Evolutionary conservation across 2,113 vertebrate species (phyloP).

Genomic region (Propithecus coquereli): DNA sequence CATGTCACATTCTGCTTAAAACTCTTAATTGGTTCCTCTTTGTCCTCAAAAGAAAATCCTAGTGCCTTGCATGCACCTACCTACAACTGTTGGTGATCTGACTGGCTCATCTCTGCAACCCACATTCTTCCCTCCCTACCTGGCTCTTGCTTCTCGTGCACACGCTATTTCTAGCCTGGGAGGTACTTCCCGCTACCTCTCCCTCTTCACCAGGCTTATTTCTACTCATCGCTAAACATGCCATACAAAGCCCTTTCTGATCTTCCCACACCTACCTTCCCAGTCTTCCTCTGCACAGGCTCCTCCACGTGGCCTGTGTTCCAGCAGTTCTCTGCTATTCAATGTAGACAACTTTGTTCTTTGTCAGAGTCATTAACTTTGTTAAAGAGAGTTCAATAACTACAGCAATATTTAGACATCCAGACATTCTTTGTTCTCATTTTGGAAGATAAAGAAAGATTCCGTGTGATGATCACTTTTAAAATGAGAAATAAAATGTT

Average conservation of each 20-base stretch:
- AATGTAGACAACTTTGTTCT: neutral
- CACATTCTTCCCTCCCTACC: too few relatives aligned
- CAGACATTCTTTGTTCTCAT: slow-evolving; percentile 30
- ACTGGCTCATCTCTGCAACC: neutral
- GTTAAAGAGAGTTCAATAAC: slow-evolving; percentile 17
- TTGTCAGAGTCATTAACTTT: neutral
- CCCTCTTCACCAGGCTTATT: neutral
- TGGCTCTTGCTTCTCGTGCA: neutral
- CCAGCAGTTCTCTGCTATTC: neutral
- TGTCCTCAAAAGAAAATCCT: neutral
- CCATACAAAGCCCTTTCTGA: neutral
- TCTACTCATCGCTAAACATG: neutral
- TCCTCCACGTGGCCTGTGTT: neutral
- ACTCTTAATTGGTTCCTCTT: neutral
- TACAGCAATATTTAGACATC: slow-evolving; percentile 58
- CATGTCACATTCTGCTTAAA: neutral
- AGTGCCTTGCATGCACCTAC: too few relatives aligned
- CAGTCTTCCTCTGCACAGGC: neutral
- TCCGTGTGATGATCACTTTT: slow-evolving; percentile 3
- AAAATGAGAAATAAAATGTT: slow-evolving; percentile 62
- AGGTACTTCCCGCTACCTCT: neutral
- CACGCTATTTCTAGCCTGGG: neutral
- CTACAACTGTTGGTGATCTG: neutral
- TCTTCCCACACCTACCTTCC: neutral
- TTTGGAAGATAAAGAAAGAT: slow-evolving; percentile 36